Conservation (phyloP, 2,113 vertebrate genomes). For the Ia io region DNA sequence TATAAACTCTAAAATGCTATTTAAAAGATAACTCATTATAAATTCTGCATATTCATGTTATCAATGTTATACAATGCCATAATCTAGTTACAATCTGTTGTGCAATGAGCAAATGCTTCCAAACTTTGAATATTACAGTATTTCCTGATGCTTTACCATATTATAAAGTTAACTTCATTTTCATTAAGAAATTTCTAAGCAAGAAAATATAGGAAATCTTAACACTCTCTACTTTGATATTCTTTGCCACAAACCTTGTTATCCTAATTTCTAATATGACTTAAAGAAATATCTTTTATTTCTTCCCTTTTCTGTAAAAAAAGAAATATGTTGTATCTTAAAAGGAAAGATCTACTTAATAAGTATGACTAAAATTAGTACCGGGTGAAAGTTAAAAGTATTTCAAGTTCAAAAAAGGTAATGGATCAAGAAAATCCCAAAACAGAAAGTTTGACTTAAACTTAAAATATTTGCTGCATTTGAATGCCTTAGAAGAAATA, state of each 20-base stretch:
- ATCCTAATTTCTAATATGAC: conserved; percentile 23
- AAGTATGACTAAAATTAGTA: conserved; percentile 38
- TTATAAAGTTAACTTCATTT: not conserved
- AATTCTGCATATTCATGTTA: not conserved
- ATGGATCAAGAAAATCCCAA: conserved; percentile 44
- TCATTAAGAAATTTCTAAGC: not conserved
- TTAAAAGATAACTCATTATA: not conserved
- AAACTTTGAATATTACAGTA: not conserved
- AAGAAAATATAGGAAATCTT: not conserved
- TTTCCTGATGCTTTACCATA: not conserved
- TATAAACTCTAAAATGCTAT: not conserved
- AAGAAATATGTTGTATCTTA: not conserved
- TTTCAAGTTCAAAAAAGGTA: conserved; percentile 19
- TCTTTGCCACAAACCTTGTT: not conserved
- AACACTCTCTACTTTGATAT: not conserved
- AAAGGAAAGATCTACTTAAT: not conserved
- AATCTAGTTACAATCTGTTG: not conserved
- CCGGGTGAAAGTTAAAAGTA: not conserved
- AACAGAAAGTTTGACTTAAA: not conserved
- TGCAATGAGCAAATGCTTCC: not conserved
- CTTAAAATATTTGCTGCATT: conserved; percentile 46
- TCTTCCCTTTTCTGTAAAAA: not conserved
- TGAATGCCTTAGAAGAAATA: conserved; percentile 52
- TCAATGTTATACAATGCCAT: not conserved
- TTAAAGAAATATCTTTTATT: not conserved